Base-by-base conservation (phyloP, 2,797 vertebrate genomes). In the Acridotheres tristis region DNA sequence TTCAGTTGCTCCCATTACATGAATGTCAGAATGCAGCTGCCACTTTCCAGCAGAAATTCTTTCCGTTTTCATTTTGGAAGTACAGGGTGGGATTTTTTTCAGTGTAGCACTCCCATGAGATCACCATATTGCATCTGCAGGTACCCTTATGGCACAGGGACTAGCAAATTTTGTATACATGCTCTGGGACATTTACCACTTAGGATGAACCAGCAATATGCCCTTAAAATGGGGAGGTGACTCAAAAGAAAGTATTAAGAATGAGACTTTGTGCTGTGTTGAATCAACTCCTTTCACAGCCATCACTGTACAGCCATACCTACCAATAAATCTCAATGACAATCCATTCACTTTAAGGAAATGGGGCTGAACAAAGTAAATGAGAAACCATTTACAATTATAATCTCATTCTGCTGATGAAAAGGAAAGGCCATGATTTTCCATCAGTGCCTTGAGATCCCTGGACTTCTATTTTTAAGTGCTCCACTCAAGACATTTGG, bases 11-110 rank as follows among this genome's bases (percentile, higher is more conserved):
- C 94, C 91, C 94, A 96, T 96, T 97, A 96, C 93, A 95, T 40
- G 94, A 88, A 95, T 95, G 95, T 96, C 90, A 88, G 93, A 96
- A 90, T 9, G 13, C 92, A 96, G 92, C 95, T 94, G 90, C 96
- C 96, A 96, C 92, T 97, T 97, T 97, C 96, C 95, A 97, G 94
- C 51, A 94, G 88, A 96, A 96, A 97, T 97, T 96, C 93, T 96
- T 96, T 97, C 95, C 92, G 0, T 95, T 97, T 97, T 88, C 85
- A 69, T 84, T 93, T 72, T 95, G 93, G 94, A 97, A 95, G 73
- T 75, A 68, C 38, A 61, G 32, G 75, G 87, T 94, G 76, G 77
- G 75, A 19, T 54, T 79, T 94, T 78, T 85, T 83, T 73, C 15
- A 68, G 43, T 66, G 73, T 36, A 94, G 85, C 47, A 81, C 85